A percentile compares a stretch with the other conserved stretches of the same genome.
Evolutionary conservation across 2,888 invertebrate genomes (phyloP).

Genomic region (Drosophila setosimentum): DNA sequence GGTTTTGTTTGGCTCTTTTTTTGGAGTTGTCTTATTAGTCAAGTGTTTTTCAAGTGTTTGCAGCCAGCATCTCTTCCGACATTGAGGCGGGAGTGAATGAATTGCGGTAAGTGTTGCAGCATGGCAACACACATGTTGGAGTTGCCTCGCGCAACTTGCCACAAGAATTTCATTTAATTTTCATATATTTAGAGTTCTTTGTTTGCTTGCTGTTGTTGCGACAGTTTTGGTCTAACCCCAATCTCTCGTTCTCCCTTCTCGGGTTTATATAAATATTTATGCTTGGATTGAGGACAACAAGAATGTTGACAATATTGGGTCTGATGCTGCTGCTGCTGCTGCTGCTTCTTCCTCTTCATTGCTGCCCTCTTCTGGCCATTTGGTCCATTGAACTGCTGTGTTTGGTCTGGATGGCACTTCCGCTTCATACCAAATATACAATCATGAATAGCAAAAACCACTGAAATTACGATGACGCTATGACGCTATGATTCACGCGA

Average conservation of each 20-base stretch:
- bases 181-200: conserved; percentile 38
- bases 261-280: conserved; percentile 72
- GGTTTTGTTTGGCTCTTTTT: conserved; percentile 19
- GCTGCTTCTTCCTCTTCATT: background rate
- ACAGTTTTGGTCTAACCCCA: conserved; percentile 5
- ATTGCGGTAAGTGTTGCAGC: conserved; percentile 68
- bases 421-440: background rate
- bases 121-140: conserved; percentile 28
- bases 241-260: conserved; percentile 1
- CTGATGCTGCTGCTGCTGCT: background rate
- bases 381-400: conserved; percentile 24
- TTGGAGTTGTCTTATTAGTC: conserved; percentile 73
- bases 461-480: background rate
- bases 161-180: conserved; percentile 63
- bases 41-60: conserved; percentile 72
- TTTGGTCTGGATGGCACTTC: conserved; percentile 10
- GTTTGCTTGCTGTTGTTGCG: conserved; percentile 30
- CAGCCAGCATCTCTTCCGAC: conserved; percentile 11
- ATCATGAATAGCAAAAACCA: background rate
- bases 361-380: background rate
- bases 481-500: background rate
- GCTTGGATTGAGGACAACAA: conserved; percentile 55
- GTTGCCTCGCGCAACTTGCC: conserved; percentile 41
- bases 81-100: conserved; percentile 36
- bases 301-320: conserved; percentile 41